Percentiles rank a stretch among this genome's conserved stretches.
Conservation (phyloP, 2,888 invertebrate genomes). For the Dione vanillae region DNA sequence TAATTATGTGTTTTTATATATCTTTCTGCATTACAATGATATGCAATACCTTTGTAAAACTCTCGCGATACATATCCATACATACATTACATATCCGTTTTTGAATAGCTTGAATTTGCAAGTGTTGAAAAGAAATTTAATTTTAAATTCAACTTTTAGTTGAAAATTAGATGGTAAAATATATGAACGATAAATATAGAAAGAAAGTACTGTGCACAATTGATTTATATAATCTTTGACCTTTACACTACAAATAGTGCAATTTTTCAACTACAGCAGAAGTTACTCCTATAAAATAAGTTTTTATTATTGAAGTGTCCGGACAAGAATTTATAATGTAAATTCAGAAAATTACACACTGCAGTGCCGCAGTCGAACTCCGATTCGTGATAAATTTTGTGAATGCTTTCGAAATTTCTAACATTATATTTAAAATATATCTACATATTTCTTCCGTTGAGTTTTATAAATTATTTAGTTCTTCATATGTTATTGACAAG, state of each 20-base stretch:
- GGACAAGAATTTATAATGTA: conserved; percentile 28
- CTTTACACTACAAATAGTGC: not conserved
- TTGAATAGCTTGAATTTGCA: too few species aligned
- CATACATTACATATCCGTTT: too few species aligned
- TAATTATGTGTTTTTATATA: too few species aligned
- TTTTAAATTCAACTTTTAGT: too few species aligned
- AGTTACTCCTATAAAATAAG: conserved; percentile 5
- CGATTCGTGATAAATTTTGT: conserved; percentile 16
- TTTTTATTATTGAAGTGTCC: conserved; percentile 24
- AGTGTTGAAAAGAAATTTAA: too few species aligned
- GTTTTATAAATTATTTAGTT: not conserved
- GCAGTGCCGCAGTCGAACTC: conserved; percentile 25
- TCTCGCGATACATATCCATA: too few species aligned
- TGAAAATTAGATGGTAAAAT: too few species aligned
- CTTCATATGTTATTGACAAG: not conserved
- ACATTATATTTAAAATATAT: conserved; percentile 14
- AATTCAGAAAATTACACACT: conserved; percentile 27
- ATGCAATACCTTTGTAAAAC: too few species aligned
- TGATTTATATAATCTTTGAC: not conserved
- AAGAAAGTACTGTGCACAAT: too few species aligned
- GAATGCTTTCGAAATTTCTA: conserved; percentile 7
- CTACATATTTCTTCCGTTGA: not conserved
- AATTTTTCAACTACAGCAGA: not conserved
- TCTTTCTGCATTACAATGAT: too few species aligned
- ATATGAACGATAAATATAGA: too few species aligned